Evolutionary conservation across 1,140 invertebrate species (phyloP).

Genomic region (Drosophila tristis): DNA sequence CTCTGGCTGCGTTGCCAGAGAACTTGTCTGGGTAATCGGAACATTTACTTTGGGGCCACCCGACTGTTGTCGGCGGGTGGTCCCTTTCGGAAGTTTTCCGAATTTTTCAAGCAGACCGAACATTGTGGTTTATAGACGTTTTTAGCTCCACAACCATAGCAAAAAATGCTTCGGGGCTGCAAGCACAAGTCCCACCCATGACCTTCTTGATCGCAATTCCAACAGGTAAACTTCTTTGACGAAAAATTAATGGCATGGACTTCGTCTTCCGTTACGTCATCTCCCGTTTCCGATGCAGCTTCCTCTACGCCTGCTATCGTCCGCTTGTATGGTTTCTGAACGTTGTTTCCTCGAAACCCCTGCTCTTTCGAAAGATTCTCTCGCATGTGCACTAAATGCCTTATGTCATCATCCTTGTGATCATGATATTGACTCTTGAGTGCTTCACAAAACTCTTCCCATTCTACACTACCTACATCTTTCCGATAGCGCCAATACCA

Average conservation of each 20-base stretch:
- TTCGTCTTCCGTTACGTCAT: too few species aligned
- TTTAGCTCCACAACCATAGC: background rate
- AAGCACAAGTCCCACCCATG: too few species aligned
- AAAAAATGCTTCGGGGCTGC: background rate
- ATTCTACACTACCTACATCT: background rate
- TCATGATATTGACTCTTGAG: slow-evolving; percentile 3
- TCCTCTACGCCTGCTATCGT: too few species aligned
- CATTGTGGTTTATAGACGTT: background rate
- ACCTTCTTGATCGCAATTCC: too few species aligned
- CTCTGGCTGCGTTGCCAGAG: too few species aligned
- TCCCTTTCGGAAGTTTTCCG: slow-evolving; percentile 1
- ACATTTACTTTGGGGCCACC: background rate
- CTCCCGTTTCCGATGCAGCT: too few species aligned
- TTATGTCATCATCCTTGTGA: slow-evolving; percentile 3
- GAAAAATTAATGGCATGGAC: too few species aligned
- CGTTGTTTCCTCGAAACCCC: too few species aligned
- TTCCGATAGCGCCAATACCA: background rate
- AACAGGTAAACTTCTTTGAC: too few species aligned
- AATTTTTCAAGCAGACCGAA: background rate
- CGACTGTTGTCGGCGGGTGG: background rate
- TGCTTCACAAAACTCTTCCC: slow-evolving; percentile 7
- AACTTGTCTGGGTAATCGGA: too few species aligned
- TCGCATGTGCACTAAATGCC: too few species aligned
- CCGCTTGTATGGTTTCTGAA: background rate
- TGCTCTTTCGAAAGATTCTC: too few species aligned